A percentile compares a stretch with the other conserved stretches of the same genome.
Evolutionary conservation across 2,113 vertebrate genomes (phyloP).

Genomic region (Microtus oregoni): DNA sequence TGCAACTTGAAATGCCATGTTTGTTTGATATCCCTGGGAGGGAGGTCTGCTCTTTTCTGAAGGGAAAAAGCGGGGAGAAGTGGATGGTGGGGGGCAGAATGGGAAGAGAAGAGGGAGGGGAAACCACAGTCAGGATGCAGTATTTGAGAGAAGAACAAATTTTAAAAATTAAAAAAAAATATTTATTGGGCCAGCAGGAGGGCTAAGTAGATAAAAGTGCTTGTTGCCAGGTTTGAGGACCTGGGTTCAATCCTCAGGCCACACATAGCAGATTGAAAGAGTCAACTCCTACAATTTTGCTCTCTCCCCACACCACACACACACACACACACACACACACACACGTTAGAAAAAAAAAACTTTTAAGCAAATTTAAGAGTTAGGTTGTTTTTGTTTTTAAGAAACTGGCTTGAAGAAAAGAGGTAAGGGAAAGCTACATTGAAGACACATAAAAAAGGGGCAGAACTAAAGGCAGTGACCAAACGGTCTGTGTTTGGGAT

Average conservation of each 20-base stretch:
- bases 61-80: too few relatives aligned
- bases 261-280: not conserved
- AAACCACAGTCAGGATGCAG: too few relatives aligned
- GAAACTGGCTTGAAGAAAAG: constrained; percentile 9
- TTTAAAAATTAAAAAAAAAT: too few relatives aligned
- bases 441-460: not conserved
- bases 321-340: not conserved
- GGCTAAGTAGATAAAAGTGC: not conserved
- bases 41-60: too few relatives aligned
- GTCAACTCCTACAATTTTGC: not conserved
- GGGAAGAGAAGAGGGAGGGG: too few relatives aligned
- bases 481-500: not conserved
- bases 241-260: not conserved
- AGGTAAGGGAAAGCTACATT: not conserved
- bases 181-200: not conserved
- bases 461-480: not conserved
- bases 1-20: too few relatives aligned
- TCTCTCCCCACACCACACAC: not conserved
- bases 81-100: too few relatives aligned
- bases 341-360: not conserved
- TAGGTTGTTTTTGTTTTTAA: not conserved
- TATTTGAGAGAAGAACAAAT: too few relatives aligned
- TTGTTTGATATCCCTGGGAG: too few relatives aligned
- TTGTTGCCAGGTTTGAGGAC: not conserved
- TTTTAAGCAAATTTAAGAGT: not conserved